Conservation (phyloP, 2,797 vertebrate species). For the Gambelia wislizenii region DNA sequence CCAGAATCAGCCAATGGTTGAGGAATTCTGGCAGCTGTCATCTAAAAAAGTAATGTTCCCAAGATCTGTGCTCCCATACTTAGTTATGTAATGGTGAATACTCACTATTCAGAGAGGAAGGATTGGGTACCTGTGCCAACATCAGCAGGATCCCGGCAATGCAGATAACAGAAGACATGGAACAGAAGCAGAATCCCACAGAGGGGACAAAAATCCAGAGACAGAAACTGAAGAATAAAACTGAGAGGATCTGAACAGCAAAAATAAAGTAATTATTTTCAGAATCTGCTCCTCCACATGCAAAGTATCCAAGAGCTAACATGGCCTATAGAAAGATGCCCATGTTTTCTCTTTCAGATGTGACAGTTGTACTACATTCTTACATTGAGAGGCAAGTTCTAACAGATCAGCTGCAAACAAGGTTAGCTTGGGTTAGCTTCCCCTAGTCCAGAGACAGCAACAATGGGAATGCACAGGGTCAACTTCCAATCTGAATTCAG, state of each 20-base stretch:
- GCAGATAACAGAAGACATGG: background rate
- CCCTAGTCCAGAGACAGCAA: background rate
- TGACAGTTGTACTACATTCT: background rate
- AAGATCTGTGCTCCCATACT: background rate
- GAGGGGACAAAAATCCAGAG: background rate
- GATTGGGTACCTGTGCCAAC: background rate
- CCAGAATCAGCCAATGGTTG: background rate
- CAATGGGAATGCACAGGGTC: background rate
- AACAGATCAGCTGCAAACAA: background rate
- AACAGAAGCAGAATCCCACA: background rate
- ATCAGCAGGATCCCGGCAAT: background rate
- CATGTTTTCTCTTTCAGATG: background rate
- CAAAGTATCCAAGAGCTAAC: background rate
- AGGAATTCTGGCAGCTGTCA: background rate
- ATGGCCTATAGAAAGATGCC: no score
- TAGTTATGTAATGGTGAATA: background rate
- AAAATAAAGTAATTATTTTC: background rate
- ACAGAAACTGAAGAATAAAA: background rate
- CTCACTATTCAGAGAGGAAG: background rate
- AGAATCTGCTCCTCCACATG: background rate
- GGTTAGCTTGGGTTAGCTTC: background rate
- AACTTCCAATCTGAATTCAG: background rate
- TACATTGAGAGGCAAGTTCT: background rate
- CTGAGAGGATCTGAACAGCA: background rate
- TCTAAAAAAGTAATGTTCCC: background rate